phyloP scores from a whole-genome alignment of 2,797 vertebrate genomes.

The Lemur catta region DNA sequence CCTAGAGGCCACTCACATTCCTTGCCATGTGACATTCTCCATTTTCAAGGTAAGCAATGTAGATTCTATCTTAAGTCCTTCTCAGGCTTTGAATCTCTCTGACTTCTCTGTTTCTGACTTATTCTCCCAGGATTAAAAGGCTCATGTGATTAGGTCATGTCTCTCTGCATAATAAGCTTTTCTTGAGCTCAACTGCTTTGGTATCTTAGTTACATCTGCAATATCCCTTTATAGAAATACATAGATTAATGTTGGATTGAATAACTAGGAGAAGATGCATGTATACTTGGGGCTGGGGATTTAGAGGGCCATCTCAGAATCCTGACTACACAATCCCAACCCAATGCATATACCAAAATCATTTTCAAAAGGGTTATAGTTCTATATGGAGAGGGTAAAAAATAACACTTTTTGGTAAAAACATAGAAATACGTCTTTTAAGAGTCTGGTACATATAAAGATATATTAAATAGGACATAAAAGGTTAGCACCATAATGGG shows the following conservation, averaged over 20 bases:
- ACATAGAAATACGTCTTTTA: neutral
- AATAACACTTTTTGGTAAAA: neutral
- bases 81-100: neutral
- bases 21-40: neutral
- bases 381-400: neutral
- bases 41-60: neutral
- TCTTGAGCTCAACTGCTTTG: neutral
- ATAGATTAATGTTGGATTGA: neutral
- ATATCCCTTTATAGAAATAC: neutral
- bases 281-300: neutral
- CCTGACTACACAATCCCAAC: neutral
- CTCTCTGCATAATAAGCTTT: neutral
- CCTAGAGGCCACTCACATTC: neutral
- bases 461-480: neutral
- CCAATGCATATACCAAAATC: neutral
- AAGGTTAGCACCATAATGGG: neutral
- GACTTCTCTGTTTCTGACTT: neutral
- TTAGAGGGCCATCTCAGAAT: neutral
- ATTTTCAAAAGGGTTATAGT: neutral
- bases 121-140: neutral
- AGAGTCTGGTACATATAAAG: neutral
- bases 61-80: neutral
- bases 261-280: neutral
- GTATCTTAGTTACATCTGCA: neutral
- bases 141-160: neutral